Conservation (phyloP, 2,888 invertebrate genomes). For the Limenitis camilla region DNA sequence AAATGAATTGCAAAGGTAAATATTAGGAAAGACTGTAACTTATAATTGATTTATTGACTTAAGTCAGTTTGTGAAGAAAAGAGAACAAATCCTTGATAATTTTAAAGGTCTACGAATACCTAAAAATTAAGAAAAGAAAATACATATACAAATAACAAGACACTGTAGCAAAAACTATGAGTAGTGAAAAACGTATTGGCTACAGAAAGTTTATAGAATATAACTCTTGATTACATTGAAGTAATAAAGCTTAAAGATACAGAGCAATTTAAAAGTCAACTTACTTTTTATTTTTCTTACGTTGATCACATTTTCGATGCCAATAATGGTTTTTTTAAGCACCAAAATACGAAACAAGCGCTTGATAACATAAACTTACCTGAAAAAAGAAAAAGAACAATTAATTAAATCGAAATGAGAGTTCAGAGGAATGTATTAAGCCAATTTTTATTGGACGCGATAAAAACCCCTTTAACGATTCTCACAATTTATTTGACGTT, state of each 20-base stretch:
- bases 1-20: neutral
- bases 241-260: neutral
- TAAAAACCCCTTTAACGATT: constrained; percentile 31
- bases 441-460: constrained; percentile 33
- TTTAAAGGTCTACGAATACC: too few relatives aligned
- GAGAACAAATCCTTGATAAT: too few relatives aligned
- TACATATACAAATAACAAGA: too few relatives aligned
- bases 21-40: too few relatives aligned
- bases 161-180: too few relatives aligned
- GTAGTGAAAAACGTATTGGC: too few relatives aligned
- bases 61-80: too few relatives aligned
- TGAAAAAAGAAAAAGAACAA: constrained; percentile 38
- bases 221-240: too few relatives aligned
- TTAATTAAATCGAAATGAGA: constrained; percentile 37
- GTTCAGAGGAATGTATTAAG: constrained; percentile 28
- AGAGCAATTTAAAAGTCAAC: neutral
- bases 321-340: constrained; percentile 5
- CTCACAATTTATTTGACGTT: constrained; percentile 34
- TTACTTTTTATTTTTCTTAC: constrained; percentile 5
- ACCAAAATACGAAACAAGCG: constrained; percentile 5
- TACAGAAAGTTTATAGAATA: too few relatives aligned
- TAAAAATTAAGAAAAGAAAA: too few relatives aligned
- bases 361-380: constrained; percentile 37
- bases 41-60: too few relatives aligned
- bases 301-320: constrained; percentile 2